These are phyloP conservation scores for Macaria liturata DNA, from an alignment of 2,888 invertebrate genomes.

Conservation along the genomic window DNA sequence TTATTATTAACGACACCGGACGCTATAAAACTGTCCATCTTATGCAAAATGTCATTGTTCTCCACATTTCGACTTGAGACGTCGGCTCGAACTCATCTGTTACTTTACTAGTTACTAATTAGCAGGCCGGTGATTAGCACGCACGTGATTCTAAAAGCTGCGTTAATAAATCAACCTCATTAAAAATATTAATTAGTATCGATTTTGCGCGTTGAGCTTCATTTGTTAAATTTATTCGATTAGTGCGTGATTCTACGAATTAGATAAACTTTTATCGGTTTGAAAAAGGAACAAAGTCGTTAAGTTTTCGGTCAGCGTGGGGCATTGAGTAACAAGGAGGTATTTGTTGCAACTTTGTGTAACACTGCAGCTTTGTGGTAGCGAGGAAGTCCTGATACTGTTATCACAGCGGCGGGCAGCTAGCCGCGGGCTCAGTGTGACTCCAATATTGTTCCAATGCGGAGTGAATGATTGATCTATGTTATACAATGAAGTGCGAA, in stretches of 20 bases:
- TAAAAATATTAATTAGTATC: neutral
- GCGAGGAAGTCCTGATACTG: slow-evolving; percentile 17
- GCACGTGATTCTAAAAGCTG: neutral
- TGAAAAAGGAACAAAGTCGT: slow-evolving; percentile 2
- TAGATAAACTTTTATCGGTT: neutral
- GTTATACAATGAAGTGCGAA: slow-evolving; percentile 7
- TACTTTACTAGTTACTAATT: slow-evolving; percentile 4
- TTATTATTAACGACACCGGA: slow-evolving; percentile 51
- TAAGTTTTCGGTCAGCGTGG: neutral
- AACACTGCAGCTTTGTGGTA: slow-evolving; percentile 16
- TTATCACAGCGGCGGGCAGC: slow-evolving; percentile 15
- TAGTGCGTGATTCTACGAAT: neutral
- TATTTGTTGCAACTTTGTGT: slow-evolving; percentile 12
- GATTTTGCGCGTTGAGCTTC: neutral
- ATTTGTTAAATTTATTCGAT: neutral
- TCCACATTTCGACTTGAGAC: slow-evolving; percentile 35
- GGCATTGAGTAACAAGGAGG: neutral
- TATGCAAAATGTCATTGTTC: slow-evolving; percentile 46
- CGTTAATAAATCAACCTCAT: neutral
- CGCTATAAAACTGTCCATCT: slow-evolving; percentile 52
- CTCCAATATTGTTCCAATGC: slow-evolving; percentile 8
- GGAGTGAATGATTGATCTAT: slow-evolving; percentile 3
- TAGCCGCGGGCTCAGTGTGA: slow-evolving; percentile 10
- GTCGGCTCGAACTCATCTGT: slow-evolving; percentile 18
- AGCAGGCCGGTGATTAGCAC: neutral